Evolutionary conservation across 2,888 invertebrate species (phyloP).

Genomic region (Rhagium mordax): DNA sequence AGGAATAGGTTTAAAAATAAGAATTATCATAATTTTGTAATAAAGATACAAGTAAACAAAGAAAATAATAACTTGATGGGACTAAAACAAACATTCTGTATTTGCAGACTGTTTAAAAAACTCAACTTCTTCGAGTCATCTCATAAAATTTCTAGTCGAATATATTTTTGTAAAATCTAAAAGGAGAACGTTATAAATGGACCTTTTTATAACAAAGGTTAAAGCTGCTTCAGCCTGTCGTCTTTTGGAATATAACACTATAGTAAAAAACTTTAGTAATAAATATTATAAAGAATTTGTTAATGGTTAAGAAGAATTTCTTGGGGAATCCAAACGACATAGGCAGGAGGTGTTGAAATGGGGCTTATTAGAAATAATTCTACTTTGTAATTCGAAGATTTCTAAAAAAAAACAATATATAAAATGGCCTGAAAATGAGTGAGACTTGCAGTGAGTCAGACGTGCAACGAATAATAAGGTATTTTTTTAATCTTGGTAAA

Average conservation of each 20-base stretch:
- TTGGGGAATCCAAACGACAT: slow-evolving; percentile 9
- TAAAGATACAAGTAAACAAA: neutral
- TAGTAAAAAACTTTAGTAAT: slow-evolving; percentile 2
- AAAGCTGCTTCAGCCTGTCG: neutral
- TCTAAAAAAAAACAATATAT: slow-evolving; percentile 2
- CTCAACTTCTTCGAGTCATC: neutral
- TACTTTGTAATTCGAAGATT: neutral
- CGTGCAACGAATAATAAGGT: neutral
- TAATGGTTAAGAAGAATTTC: neutral
- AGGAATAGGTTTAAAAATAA: too few species aligned
- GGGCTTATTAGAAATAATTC: slow-evolving; percentile 12
- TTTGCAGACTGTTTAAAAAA: neutral
- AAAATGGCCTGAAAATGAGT: slow-evolving; percentile 14
- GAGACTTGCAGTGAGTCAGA: neutral
- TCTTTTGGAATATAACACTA: slow-evolving; percentile 9
- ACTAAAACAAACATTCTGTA: neutral
- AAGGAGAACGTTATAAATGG: neutral
- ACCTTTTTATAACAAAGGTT: slow-evolving; percentile 1
- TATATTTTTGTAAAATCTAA: neutral
- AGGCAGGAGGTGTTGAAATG: slow-evolving; percentile 12
- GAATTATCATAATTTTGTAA: too few species aligned
- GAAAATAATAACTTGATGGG: neutral
- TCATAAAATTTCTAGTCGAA: neutral
- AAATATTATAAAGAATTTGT: slow-evolving; percentile 14
- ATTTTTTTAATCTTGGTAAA: neutral